These are phyloP conservation scores for Lamellibrachia columna DNA, from an alignment of 2,888 invertebrate species.

Conservation along the genomic window DNA sequence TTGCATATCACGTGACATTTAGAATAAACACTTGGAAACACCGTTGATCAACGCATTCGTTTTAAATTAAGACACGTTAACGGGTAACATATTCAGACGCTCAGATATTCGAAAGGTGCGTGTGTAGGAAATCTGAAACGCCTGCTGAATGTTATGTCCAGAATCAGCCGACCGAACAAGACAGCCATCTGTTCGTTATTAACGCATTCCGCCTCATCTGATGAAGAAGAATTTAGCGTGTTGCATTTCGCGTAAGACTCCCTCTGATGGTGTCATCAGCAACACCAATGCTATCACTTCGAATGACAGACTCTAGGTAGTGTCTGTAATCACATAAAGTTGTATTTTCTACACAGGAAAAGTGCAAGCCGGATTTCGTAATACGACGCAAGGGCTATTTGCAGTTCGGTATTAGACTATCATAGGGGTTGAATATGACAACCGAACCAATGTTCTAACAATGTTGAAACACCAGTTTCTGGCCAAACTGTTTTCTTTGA, in stretches of 20 bases:
- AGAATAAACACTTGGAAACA: background rate
- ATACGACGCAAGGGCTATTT: background rate
- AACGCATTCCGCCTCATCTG: background rate
- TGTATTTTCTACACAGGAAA: background rate
- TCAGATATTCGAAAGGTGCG: background rate
- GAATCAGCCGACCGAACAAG: background rate
- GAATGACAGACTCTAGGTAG: background rate
- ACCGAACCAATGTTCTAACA: background rate
- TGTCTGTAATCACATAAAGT: background rate
- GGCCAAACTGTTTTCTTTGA: background rate
- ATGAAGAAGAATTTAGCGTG: background rate
- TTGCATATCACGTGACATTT: no score
- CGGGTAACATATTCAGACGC: background rate
- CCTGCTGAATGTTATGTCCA: slow-evolving; percentile 1
- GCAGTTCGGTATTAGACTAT: background rate
- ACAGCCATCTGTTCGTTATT: background rate
- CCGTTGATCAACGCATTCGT: no score
- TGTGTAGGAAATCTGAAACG: background rate
- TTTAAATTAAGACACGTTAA: background rate
- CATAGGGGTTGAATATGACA: background rate
- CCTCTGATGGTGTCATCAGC: background rate
- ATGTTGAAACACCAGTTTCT: background rate
- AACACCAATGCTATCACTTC: background rate
- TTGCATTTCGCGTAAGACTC: background rate
- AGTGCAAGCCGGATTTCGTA: background rate